Conservation (phyloP, 2,888 invertebrate species). For the Cancer borealis region DNA sequence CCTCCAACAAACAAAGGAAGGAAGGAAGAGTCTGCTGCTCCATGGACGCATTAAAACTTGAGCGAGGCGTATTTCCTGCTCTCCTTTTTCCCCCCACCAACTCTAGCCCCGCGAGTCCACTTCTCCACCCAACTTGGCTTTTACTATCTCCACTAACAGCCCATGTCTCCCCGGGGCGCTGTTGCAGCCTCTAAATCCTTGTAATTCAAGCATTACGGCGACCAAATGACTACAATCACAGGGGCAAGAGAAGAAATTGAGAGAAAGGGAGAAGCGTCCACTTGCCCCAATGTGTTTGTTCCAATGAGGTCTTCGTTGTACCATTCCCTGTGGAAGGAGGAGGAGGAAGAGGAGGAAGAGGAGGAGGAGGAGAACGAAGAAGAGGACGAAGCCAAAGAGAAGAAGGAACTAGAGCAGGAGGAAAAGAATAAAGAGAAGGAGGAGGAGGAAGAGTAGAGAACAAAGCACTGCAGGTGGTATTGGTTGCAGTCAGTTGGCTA, state of each 20-base stretch:
- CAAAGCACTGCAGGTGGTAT: not conserved
- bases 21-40: not conserved
- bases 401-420: not conserved
- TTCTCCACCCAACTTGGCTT: conserved; percentile 65
- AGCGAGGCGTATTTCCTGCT: conserved; percentile 48
- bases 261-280: conserved; percentile 52
- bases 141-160: conserved; percentile 71
- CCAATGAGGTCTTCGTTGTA: not conserved
- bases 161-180: conserved; percentile 63
- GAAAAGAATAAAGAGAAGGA: not conserved
- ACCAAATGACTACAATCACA: conserved; percentile 68
- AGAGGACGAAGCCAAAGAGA: not conserved
- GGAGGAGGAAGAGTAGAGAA: not conserved
- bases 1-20: conserved; percentile 50
- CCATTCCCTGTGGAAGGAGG: conserved; percentile 17
- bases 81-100: conserved; percentile 46
- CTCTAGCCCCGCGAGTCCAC: conserved; percentile 61
- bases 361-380: not conserved
- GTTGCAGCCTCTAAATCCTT: conserved; percentile 68
- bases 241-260: conserved; percentile 58
- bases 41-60: conserved; percentile 61
- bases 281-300: conserved; percentile 32
- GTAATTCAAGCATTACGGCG: conserved; percentile 70
- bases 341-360: not conserved
- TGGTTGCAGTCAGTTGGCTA: not conserved